Base-by-base conservation (phyloP, 92 coral and sea anemone species). In the Palythoa heliodiscus region DNA sequence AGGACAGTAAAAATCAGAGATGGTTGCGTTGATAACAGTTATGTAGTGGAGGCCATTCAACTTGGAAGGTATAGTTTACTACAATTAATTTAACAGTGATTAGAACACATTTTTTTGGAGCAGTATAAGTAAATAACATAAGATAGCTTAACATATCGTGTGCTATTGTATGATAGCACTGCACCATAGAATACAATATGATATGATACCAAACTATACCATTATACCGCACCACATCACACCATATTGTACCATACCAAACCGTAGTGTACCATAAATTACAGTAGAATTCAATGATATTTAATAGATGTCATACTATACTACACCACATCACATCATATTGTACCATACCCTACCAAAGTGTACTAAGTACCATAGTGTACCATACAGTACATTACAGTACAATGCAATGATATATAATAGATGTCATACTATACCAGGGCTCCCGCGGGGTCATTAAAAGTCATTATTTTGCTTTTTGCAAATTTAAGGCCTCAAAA, bases 31-130 rank as follows among this genome's bases (percentile, higher is more conserved):
- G 95, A 96, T 24, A 88, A 83, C 7, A 85, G 69, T 63, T 96
- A 94, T 77, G 95, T 91, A 53, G 86, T 94, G 23, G 98, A 94
- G 67, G 94, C 92, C n/a, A 79, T 79, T 71, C 97, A 94, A 80
- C 91, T 96, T 37, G 99, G 98, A 89, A 87, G 95, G 98, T 94
- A 60, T 57, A 61, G 35, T 16, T 15, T 68, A 11, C 24, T 22
- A 7, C 47, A 17, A 17, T 8, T 24, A 39, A 4, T 14, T 35
- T 55, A 25, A 48, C 22, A 23, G 39, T 23, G 24, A 4, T 19
- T n/a, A 78, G 9, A 43, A 7, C 4, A 43, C 50, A 3, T 43
- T 43, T 8, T 8, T 43, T 3, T 43, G 9, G 9, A 43, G 50
- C 71, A 57, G 22, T 64, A 77, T 39, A 23, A 75, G 29, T 10